phyloP scores from a whole-genome alignment of 2,113 vertebrate genomes.

The Chunga burmeisteri region DNA sequence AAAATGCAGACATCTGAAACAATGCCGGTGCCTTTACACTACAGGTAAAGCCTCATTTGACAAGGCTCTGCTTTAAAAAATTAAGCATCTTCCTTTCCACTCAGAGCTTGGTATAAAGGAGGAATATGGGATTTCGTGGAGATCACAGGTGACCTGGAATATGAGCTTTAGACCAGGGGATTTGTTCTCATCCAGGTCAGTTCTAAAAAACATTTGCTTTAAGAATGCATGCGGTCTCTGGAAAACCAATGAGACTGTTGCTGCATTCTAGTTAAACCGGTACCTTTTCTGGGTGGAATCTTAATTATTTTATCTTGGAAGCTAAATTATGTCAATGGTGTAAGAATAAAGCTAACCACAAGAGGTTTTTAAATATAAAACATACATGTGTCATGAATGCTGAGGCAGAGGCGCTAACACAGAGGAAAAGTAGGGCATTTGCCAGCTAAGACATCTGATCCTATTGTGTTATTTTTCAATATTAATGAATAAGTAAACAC shows the following conservation, averaged over 20 bases:
- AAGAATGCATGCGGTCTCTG: neutral
- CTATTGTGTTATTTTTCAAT: slow-evolving; percentile 15
- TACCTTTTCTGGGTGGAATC: neutral
- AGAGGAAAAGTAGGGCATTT: neutral
- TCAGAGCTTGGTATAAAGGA: neutral
- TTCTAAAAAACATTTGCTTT: neutral
- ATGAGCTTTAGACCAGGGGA: neutral
- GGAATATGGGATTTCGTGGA: neutral
- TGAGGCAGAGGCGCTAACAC: neutral
- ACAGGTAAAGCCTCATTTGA: neutral
- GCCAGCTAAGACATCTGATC: slow-evolving; percentile 1
- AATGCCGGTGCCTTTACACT: rapidly evolving
- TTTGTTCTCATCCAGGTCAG: neutral
- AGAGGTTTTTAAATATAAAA: neutral
- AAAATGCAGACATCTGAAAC: neutral
- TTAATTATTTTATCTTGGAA: neutral
- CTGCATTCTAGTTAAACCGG: neutral
- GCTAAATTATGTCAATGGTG: neutral
- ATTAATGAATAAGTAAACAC: slow-evolving; percentile 44
- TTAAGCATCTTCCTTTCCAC: neutral
- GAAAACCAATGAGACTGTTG: neutral
- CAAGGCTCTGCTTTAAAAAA: neutral
- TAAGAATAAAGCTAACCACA: neutral
- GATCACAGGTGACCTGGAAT: neutral
- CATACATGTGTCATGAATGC: neutral